A percentile compares a stretch with the other conserved stretches of the same genome.
Evolutionary conservation across 2,888 invertebrate species (phyloP).

Genomic region (Coleophora flavipennella): DNA sequence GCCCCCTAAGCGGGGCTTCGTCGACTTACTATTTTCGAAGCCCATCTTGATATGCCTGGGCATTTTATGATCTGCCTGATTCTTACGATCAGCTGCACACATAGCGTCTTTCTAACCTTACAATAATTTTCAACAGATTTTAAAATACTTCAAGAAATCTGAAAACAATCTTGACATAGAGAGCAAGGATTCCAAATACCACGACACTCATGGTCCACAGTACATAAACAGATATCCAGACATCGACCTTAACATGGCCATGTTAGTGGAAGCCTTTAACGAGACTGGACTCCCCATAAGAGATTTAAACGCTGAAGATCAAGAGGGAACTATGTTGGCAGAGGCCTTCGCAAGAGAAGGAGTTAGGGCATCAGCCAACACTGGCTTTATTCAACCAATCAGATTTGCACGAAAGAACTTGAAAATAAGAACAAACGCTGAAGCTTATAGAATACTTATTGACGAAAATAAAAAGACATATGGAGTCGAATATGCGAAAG

Average conservation of each 20-base stretch:
- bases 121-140: constrained; percentile 35
- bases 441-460: constrained; percentile 70
- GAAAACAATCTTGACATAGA: constrained; percentile 72
- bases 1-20: too few relatives aligned
- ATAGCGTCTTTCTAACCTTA: too few relatives aligned
- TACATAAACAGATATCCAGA: constrained; percentile 74
- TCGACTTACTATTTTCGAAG: too few relatives aligned
- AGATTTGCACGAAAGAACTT: constrained; percentile 66
- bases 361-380: constrained; percentile 74
- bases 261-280: constrained; percentile 68
- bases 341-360: constrained; percentile 72
- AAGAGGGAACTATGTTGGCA: constrained; percentile 70
- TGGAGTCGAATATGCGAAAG: constrained; percentile 33
- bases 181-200: constrained; percentile 63
- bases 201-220: constrained; percentile 73
- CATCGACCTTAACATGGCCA: constrained; percentile 67
- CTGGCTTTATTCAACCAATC: constrained; percentile 76
- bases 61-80: too few relatives aligned
- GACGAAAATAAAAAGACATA: constrained; percentile 46
- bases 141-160: constrained; percentile 79
- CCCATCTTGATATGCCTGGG: too few relatives aligned
- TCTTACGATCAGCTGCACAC: too few relatives aligned
- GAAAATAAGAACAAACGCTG: constrained; percentile 57
- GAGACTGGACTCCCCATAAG: constrained; percentile 69
- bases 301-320: constrained; percentile 65